phyloP scores from a whole-genome alignment of 92 coral and sea anemone species.

The Pocillopora grandis region DNA sequence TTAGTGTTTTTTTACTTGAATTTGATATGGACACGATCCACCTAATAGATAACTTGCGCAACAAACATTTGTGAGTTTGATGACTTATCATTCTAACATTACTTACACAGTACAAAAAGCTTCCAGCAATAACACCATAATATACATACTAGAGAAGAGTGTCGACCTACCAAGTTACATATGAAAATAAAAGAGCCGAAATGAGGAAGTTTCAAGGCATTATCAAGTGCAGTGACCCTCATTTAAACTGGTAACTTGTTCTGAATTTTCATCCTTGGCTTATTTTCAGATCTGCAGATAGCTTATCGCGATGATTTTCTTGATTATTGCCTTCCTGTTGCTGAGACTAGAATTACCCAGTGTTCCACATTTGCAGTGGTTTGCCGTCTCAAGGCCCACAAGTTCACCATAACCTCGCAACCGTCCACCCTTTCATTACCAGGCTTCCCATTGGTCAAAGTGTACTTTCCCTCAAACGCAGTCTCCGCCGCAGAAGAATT shows the following conservation, averaged over 20 bases:
- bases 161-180: too few relatives aligned
- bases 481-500: neutral
- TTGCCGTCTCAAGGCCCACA: conserved; percentile 33
- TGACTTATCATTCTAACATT: too few relatives aligned
- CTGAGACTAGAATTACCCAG: conserved; percentile 25
- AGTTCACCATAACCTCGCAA: conserved; percentile 3
- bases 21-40: too few relatives aligned
- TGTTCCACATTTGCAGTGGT: conserved; percentile 37
- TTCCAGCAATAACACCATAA: too few relatives aligned
- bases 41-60: too few relatives aligned
- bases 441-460: conserved; percentile 9
- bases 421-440: neutral
- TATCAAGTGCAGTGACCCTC: too few relatives aligned
- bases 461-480: conserved; percentile 18
- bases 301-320: conserved; percentile 7
- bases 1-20: too few relatives aligned
- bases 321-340: conserved; percentile 29
- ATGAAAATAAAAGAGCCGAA: too few relatives aligned
- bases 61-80: too few relatives aligned
- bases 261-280: neutral
- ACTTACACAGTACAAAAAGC: too few relatives aligned
- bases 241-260: neutral
- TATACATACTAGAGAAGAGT: too few relatives aligned
- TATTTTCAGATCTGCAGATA: conserved; percentile 25
- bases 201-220: too few relatives aligned